Evolutionary conservation across 2,113 vertebrate genomes (phyloP), one percentile per base, ranked within the genome.

Genomic region (Misgurnus anguillicaudatus): DNA sequence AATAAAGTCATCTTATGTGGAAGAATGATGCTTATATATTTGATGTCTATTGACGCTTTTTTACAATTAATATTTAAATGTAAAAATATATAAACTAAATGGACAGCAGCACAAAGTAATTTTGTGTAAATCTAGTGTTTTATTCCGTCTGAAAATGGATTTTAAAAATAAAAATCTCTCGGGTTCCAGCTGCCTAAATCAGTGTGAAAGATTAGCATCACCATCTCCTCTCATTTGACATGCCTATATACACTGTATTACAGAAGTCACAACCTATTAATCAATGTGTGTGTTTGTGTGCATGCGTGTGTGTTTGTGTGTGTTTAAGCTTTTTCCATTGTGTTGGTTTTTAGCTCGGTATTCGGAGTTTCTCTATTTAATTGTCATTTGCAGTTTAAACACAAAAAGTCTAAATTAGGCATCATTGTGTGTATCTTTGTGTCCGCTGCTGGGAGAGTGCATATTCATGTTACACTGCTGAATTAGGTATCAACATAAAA

Each of bases 191-290:
- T 86, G 87, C 88, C 80, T 63, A 80, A 77, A 76, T 79, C 69
- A 68, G 89, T 86, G 85, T 89, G 87, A 91, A 90, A 89, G 93
- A 92, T 90, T 89, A 90, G 89, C 88, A 86, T 89, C 86, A 85
- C 83, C 84, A 79, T 87, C 88, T 89, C 53, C 90, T 91, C 88
- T 93, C 90, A 93, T 85, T 87, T 90, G 89, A 91, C 91, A 88
- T 84, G 88, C 86, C 89, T 86, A 86, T 87, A 85, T 90, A 89
- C 91, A 87, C 88, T 88, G 90, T 93, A 87, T 92, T 90, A 81
- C 84, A 89, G 89, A 82, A 91, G 90, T 92, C 90, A 92, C 89
- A 93, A 92, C 92, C 91, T 91, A 89, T 91, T 94, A 93, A 95
- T 94, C 91, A 93, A 13, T 45, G 45, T 57, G 48, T 57, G 42